These are phyloP conservation scores for Leptopilina boulardi DNA, from an alignment of 1,140 invertebrate species.

Conservation along the genomic window DNA sequence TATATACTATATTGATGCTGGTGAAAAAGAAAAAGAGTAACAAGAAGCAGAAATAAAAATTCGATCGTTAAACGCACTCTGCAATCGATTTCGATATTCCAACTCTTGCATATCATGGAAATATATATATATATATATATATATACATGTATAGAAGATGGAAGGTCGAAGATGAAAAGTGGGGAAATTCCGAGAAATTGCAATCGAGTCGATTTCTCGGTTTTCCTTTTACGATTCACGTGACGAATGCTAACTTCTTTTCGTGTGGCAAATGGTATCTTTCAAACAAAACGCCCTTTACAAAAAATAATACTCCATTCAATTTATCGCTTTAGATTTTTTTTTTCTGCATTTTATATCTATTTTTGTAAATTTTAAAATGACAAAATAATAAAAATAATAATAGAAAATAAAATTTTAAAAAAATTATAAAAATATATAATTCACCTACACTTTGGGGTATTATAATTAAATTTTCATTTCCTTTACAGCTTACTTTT, in stretches of 20 bases:
- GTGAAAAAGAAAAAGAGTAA: slow-evolving; percentile 37
- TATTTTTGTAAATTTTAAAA: too few relatives aligned
- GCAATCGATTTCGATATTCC: slow-evolving; percentile 58
- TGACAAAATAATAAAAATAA: too few relatives aligned
- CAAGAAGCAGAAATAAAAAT: slow-evolving; percentile 50
- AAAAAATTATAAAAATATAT: too few relatives aligned
- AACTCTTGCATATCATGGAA: slow-evolving; percentile 3
- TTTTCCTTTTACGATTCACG: slow-evolving; percentile 14
- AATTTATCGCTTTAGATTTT: too few relatives aligned
- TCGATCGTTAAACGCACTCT: slow-evolving; percentile 48
- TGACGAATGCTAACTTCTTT: slow-evolving; percentile 9
- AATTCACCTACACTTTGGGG: too few relatives aligned
- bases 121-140: slow-evolving; percentile 12
- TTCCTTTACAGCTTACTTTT: too few relatives aligned
- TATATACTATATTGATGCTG: too few relatives aligned
- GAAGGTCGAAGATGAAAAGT: slow-evolving; percentile 14
- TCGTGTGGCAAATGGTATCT: background rate
- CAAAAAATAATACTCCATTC: too few relatives aligned
- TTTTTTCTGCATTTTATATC: too few relatives aligned
- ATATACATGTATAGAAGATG: background rate
- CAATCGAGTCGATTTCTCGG: background rate
- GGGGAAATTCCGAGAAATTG: slow-evolving; percentile 11
- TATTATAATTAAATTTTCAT: too few relatives aligned
- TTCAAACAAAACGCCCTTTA: background rate
- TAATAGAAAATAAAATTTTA: too few relatives aligned